These are phyloP conservation scores for Melangyna quadrimaculata DNA, from an alignment of 2,888 invertebrate species.

Conservation along the genomic window DNA sequence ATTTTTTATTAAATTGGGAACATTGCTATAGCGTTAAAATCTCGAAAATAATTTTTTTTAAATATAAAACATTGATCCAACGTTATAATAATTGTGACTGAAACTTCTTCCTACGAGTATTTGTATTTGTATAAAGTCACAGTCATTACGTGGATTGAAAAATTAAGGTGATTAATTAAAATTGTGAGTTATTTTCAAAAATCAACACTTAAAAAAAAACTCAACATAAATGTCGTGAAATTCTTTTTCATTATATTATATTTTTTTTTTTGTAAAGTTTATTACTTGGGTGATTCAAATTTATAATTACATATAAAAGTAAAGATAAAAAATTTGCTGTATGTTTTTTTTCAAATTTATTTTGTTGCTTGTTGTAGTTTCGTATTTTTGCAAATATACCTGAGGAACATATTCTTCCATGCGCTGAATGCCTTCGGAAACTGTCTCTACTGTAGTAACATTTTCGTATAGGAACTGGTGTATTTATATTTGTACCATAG, in stretches of 20 bases:
- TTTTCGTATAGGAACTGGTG: conserved; percentile 80
- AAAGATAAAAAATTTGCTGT: conserved; percentile 44
- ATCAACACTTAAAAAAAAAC: conserved; percentile 27
- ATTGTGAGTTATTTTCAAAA: conserved; percentile 45
- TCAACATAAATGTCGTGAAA: conserved; percentile 65
- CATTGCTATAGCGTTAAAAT: conserved; percentile 37
- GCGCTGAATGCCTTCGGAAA: conserved; percentile 81
- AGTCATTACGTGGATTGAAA: conserved; percentile 33
- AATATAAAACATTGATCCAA: conserved; percentile 42
- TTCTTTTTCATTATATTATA: conserved; percentile 68
- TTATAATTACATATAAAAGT: conserved; percentile 41
- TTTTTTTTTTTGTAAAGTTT: conserved; percentile 9
- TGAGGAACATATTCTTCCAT: conserved; percentile 81
- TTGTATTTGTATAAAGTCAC: conserved; percentile 29
- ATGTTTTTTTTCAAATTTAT: conserved; percentile 12
- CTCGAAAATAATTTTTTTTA: conserved; percentile 9
- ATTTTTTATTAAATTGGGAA: conserved; percentile 13
- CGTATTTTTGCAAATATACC: conserved; percentile 73
- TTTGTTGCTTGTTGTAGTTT: conserved; percentile 64
- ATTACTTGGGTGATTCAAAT: conserved; percentile 28
- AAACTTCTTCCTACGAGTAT: neutral
- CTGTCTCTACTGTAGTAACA: conserved; percentile 80
- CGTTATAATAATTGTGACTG: conserved; percentile 38
- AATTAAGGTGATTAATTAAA: conserved; percentile 46
- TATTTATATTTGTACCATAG: conserved; percentile 81